A percentile compares a stretch with the other conserved stretches of the same genome.
phyloP scores from a whole-genome alignment of 2,113 vertebrate genomes.

The Leptosomus discolor region DNA sequence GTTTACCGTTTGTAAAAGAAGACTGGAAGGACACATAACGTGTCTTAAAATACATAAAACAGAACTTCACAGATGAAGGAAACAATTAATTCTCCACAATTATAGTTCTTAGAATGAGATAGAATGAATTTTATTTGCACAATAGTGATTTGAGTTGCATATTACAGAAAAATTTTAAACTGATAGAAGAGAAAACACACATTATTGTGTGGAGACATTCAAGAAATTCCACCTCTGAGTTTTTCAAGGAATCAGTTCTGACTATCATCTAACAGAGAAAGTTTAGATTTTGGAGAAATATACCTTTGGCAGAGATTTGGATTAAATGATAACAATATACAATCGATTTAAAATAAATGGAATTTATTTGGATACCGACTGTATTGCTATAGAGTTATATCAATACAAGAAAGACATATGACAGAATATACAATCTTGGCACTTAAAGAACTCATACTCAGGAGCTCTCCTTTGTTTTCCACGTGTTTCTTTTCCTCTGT shows the following conservation, averaged over 20 bases:
- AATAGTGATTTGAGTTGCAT: not conserved
- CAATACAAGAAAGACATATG: not conserved
- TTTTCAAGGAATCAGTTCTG: not conserved
- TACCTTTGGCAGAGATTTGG: not conserved
- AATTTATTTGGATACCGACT: not conserved
- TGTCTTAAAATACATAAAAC: not conserved
- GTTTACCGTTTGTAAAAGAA: not conserved
- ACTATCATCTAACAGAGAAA: not conserved
- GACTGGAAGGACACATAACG: not conserved
- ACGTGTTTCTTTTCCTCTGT: not conserved
- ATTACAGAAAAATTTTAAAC: not conserved
- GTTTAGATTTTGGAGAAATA: not conserved
- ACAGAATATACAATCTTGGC: not conserved
- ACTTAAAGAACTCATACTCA: not conserved
- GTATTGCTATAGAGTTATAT: not conserved
- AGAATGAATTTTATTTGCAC: not conserved
- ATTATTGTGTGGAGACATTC: not conserved
- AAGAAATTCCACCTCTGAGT: not conserved
- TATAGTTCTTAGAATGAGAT: not conserved
- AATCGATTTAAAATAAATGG: not conserved
- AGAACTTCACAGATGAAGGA: not conserved
- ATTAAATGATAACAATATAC: not conserved
- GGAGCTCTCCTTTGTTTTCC: not conserved
- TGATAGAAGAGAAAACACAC: not conserved
- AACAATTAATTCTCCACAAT: not conserved